Conservation (phyloP, 2,797 vertebrate species). For the Australoheros facetus region DNA sequence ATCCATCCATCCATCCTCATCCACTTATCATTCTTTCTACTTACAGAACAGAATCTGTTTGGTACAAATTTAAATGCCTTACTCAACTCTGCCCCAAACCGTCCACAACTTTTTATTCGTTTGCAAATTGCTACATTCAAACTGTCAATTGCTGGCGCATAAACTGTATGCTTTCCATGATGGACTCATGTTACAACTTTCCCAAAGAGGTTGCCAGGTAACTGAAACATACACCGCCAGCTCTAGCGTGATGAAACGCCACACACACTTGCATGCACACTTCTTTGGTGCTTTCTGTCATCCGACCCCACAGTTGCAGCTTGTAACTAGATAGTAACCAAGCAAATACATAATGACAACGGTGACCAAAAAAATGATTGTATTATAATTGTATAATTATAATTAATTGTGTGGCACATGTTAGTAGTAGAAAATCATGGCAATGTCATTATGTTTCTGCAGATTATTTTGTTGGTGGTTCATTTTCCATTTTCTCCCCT, state of each 20-base stretch:
- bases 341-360: constrained; percentile 32
- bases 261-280: constrained; percentile 13
- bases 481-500: neutral
- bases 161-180: neutral
- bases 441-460: too few species aligned
- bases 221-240: constrained; percentile 64
- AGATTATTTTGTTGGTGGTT: too few species aligned
- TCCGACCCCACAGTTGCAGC: constrained; percentile 41
- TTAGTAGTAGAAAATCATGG: neutral
- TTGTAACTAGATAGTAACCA: constrained; percentile 53
- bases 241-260: constrained; percentile 19
- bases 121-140: neutral
- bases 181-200: constrained; percentile 56
- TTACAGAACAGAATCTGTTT: neutral
- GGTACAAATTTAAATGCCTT: neutral
- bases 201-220: constrained; percentile 72
- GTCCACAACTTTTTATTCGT: neutral
- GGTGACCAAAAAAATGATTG: neutral
- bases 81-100: neutral
- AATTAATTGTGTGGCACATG: neutral
- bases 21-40: neutral
- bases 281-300: constrained; percentile 48
- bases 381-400: neutral
- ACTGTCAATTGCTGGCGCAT: constrained; percentile 1
- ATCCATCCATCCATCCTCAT: too few species aligned